These are phyloP conservation scores for Phyllotreta striolata DNA, from an alignment of 2,888 invertebrate genomes.

Conservation along the genomic window DNA sequence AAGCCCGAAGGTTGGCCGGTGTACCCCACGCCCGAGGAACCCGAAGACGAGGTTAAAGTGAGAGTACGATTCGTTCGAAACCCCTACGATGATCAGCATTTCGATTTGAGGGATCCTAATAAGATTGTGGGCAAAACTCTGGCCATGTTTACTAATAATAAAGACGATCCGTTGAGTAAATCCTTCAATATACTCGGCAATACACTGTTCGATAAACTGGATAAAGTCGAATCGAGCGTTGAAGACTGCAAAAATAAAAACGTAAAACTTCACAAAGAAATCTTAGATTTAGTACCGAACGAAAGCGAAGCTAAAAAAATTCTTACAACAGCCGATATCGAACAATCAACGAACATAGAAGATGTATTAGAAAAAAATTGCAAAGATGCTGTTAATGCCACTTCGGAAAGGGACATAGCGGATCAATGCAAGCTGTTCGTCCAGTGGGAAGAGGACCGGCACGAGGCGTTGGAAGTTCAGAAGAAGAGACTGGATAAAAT, in stretches of 20 bases:
- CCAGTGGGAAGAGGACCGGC: conserved; percentile 68
- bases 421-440: conserved; percentile 67
- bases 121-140: conserved; percentile 86
- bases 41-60: conserved; percentile 61
- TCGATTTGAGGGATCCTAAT: conserved; percentile 78
- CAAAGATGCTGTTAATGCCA: conserved; percentile 64
- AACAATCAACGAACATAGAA: conserved; percentile 51
- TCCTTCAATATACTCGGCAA: conserved; percentile 61
- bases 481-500: conserved; percentile 63
- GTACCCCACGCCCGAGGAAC: conserved; percentile 56
- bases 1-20: conserved; percentile 63
- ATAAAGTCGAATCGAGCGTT: conserved; percentile 52
- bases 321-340: conserved; percentile 32
- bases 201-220: conserved; percentile 57
- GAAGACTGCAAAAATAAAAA: conserved; percentile 52
- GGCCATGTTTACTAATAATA: conserved; percentile 64
- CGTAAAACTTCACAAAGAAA: conserved; percentile 55
- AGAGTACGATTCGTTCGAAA: conserved; percentile 83
- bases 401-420: conserved; percentile 67
- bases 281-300: conserved; percentile 58
- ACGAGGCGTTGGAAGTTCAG: conserved; percentile 68
- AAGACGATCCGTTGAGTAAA: conserved; percentile 63
- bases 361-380: conserved; percentile 60
- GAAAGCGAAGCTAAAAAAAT: conserved; percentile 48
- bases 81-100: conserved; percentile 88